A percentile compares a stretch with the other conserved stretches of the same genome.
Evolutionary conservation across 2,888 invertebrate genomes (phyloP).

Genomic region (Trissoscelio sp.): DNA sequence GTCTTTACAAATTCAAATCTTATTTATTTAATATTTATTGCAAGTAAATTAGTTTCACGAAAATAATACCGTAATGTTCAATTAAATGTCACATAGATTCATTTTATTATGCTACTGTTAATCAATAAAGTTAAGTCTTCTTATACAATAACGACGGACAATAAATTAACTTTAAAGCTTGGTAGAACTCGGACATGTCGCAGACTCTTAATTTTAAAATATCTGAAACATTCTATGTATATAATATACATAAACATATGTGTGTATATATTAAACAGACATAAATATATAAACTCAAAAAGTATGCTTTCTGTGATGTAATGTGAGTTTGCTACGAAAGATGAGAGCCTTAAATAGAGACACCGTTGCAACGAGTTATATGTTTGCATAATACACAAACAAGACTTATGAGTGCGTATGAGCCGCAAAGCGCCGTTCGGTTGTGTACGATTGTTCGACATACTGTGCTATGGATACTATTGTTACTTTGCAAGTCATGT

Average conservation of each 20-base stretch:
- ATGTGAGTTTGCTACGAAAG: conserved; percentile 38
- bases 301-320: conserved; percentile 67
- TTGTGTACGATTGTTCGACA: conserved; percentile 42
- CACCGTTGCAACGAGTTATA: conserved; percentile 45
- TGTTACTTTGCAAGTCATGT: conserved; percentile 54
- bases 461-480: conserved; percentile 41
- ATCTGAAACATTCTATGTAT: conserved; percentile 50
- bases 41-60: neutral
- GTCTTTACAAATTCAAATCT: neutral
- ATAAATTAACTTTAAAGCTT: conserved; percentile 23
- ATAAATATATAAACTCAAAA: conserved; percentile 53
- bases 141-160: conserved; percentile 23
- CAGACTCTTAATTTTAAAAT: neutral
- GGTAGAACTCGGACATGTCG: neutral
- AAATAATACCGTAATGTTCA: too few relatives aligned
- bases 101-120: conserved; percentile 1
- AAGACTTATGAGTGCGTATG: conserved; percentile 47
- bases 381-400: conserved; percentile 43
- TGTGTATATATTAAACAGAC: conserved; percentile 50
- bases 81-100: neutral
- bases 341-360: conserved; percentile 45
- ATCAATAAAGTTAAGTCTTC: neutral
- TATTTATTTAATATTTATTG: conserved; percentile 4
- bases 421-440: conserved; percentile 25
- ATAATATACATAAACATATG: conserved; percentile 55